Evolutionary conservation across 2,888 invertebrate species (phyloP), one percentile per base, ranked within the genome.

Genomic region (Aporophyla nigra): DNA sequence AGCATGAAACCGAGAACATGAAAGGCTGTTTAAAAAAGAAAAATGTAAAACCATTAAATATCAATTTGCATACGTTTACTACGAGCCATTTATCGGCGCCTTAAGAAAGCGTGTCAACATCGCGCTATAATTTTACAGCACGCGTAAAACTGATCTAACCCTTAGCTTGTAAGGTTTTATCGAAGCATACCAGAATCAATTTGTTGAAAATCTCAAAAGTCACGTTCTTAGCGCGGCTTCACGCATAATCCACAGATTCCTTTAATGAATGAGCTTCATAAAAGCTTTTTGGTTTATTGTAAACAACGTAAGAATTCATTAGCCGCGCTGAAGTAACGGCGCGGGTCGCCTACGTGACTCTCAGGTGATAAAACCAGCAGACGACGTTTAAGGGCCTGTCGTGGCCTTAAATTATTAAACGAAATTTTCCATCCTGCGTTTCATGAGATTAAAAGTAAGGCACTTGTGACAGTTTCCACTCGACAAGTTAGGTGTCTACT

Each of bases 261-360:
- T 92, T 92, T 93, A 93, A 94, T 93, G 93, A 93, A 94, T 93
- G 91, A 90, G 90, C 91, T 93, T 92, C 93, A 93, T 94, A 93
- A 94, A 94, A 93, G 93, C 93, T 92, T 93, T 93, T 94, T 91
- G 92, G 93, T 94, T 94, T 93, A 94, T 94, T 94, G 94, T 94
- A 95, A 95, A 95, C 95, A 95, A 92, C 91, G 92, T 92, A 91
- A 92, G 93, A 94, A 94, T 95, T 95, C 95, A 95, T 95, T 95
- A 95, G 91, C 90, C 86, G 75, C 87, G 90, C 89, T 89, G 83
- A 90, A 88, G 91, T 88, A 89, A 90, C 87, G 88, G 87, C 63
- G 75, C 74, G 89, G 87, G 87, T 88, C 85, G 89, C 82, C 92
- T 93, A 94, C 95, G 95, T 95, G 95, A 93, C 93, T 93, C 86